These are phyloP conservation scores for Hemibagrus wyckioides DNA, from an alignment of 2,113 vertebrate species.

Conservation along the genomic window DNA sequence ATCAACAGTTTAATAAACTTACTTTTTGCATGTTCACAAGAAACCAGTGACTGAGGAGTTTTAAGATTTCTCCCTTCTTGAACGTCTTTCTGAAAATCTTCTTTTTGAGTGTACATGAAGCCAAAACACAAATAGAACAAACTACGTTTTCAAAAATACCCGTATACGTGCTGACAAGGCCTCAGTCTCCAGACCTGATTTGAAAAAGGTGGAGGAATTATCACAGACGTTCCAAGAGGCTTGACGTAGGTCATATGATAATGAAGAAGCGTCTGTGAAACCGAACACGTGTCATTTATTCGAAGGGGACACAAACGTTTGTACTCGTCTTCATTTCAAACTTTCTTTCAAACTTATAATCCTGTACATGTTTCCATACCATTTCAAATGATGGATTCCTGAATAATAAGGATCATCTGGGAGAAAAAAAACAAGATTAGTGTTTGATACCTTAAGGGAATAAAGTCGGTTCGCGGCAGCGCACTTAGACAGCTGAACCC, in stretches of 20 bases:
- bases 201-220: background rate
- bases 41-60: too few relatives aligned
- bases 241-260: background rate
- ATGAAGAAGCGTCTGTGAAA: background rate
- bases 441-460: constrained; percentile 4
- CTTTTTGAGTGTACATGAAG: background rate
- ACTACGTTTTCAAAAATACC: background rate
- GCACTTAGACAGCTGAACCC: constrained; percentile 56
- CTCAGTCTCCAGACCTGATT: background rate
- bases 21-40: too few relatives aligned
- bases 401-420: background rate
- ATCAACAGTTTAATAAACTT: background rate
- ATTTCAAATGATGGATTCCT: background rate
- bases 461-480: background rate
- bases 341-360: background rate
- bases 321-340: background rate
- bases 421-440: background rate
- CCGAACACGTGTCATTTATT: background rate
- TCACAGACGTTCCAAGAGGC: background rate
- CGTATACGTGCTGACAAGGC: background rate
- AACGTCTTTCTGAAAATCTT: background rate
- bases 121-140: background rate
- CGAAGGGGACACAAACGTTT: background rate
- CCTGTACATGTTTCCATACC: background rate
- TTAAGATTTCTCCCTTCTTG: background rate